These are phyloP conservation scores for Saiga tatarica DNA, from an alignment of 2,113 vertebrate genomes.

Conservation along the genomic window DNA sequence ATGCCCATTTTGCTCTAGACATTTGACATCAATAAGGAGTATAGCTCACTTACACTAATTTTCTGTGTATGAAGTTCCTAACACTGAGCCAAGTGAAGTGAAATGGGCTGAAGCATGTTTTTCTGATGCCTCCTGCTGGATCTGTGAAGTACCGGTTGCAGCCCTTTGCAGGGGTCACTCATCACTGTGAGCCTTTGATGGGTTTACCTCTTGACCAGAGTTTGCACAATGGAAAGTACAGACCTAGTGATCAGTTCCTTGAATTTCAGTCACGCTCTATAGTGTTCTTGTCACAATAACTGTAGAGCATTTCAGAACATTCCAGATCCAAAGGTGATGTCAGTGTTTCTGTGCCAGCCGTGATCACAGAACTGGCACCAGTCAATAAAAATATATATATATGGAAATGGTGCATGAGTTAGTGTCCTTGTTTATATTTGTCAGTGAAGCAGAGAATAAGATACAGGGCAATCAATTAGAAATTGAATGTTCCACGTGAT, in stretches of 20 bases:
- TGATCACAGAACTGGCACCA: neutral
- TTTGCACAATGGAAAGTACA: neutral
- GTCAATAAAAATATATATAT: neutral
- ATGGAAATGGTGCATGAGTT: neutral
- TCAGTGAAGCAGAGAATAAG: neutral
- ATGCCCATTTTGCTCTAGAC: neutral
- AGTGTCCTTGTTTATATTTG: neutral
- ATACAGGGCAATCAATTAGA: neutral
- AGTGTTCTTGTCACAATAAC: neutral
- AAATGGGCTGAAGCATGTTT: neutral
- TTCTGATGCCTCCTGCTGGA: neutral
- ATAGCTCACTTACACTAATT: neutral
- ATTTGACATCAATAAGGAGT: neutral
- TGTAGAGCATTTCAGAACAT: neutral
- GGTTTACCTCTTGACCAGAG: neutral
- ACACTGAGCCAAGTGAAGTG: neutral
- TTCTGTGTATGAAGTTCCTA: neutral
- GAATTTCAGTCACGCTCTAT: neutral
- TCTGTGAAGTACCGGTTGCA: neutral
- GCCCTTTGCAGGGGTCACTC: neutral
- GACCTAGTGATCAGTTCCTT: neutral
- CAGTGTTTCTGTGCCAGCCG: neutral
- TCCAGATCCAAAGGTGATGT: neutral
- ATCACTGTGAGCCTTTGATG: neutral
- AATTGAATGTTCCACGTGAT: neutral